These are phyloP conservation scores for Dasyornis broadbenti DNA, from an alignment of 2,113 vertebrate genomes.

Conservation along the genomic window DNA sequence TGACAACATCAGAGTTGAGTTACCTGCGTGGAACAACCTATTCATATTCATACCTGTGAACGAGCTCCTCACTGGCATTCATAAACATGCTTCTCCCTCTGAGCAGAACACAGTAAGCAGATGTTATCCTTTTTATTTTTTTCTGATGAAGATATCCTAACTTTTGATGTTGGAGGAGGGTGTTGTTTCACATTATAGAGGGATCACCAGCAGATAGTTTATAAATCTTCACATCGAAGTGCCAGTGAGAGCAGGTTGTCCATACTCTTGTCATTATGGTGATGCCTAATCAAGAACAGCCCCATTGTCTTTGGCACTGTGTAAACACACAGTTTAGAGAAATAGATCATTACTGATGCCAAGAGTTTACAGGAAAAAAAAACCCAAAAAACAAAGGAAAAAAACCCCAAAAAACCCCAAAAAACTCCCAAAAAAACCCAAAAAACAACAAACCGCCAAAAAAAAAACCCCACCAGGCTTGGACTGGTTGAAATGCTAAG, in stretches of 20 bases:
- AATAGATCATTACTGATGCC: background rate
- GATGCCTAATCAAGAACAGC: background rate
- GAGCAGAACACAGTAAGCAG: conserved; percentile 23
- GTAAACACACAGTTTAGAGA: background rate
- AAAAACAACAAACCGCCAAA: no score
- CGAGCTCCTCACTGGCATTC: background rate
- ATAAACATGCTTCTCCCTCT: background rate
- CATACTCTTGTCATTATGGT: background rate
- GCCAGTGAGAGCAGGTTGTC: background rate
- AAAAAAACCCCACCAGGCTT: background rate
- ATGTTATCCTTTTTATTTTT: background rate
- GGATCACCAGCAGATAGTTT: background rate
- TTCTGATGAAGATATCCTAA: background rate
- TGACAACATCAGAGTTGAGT: conserved; percentile 4
- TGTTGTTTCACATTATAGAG: background rate
- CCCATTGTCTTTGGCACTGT: background rate
- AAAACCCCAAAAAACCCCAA: no score
- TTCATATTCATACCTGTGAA: conserved; percentile 26
- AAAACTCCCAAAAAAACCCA: no score
- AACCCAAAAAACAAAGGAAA: background rate
- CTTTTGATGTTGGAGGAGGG: background rate
- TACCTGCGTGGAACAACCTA: background rate
- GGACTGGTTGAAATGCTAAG: background rate
- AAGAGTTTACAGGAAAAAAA: background rate
- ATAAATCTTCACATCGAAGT: background rate